Base-by-base conservation (phyloP, 1,140 invertebrate genomes). In the Cotesia vestalis region DNA sequence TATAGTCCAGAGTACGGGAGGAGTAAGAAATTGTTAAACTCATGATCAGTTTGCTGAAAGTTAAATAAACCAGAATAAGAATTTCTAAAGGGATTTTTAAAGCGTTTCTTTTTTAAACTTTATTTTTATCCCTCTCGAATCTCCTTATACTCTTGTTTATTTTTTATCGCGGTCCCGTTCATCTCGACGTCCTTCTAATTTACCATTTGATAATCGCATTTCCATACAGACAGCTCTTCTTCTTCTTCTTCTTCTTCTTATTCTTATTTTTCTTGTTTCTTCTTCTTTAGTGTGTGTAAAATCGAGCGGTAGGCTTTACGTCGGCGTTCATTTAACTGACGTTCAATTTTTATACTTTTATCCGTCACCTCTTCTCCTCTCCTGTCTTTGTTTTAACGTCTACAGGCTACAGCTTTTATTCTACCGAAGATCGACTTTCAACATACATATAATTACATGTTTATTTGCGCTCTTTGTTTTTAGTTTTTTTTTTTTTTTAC, bases 181-280 rank as follows among this genome's bases (percentile, higher is more conserved):
- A 60, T 69, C 66, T 69, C 55, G 36, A 51, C 11, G 27, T 67
- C 72, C 66, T 64, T 69, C 66, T 69, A 73, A 73, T 73, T 73
- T 70, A 53, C 27, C 67, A 70, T 69, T 66, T 66, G 61, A 69
- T 75, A 64, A 72, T 69, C 53, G 73, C 55, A 75, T 70, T 69
- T 72, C 60, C 68, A 72, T 72, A 72, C 57, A 66, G 66, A 72
- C 70, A 72, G 59, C 60, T 20, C 60, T 72, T 59, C 60, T 46
- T 27, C 27, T 27, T 17, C 17, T 17, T 17, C 17, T 17, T 27
- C 27, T 27, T 27, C 27, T 27, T 27, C 27, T 27, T 27, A 27
- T 27, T 27, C 1, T 27, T 27, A 27, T 27, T 27, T 27, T 27
- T 27, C 27, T 27, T 27, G 3, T 27, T 27, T 27, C 27, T 27